phyloP scores from a whole-genome alignment of 2,888 invertebrate genomes.

The Thyatira batis region DNA sequence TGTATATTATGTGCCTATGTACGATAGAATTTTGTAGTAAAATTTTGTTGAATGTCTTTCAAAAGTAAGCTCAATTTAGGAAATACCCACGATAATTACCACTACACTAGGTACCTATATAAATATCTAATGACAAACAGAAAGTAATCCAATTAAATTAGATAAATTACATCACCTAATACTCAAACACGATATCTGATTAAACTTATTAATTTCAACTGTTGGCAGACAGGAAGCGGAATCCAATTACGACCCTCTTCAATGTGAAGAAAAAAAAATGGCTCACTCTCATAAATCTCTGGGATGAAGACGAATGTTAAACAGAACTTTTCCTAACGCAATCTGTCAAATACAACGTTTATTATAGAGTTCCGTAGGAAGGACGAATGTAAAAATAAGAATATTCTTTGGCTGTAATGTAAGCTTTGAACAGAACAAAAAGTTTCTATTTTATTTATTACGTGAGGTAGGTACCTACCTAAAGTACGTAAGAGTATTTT shows the following conservation, averaged over 20 bases:
- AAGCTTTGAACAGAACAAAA: too few species aligned
- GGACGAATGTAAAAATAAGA: too few species aligned
- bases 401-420: too few species aligned
- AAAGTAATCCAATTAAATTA: background rate
- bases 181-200: slow-evolving; percentile 1
- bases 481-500: too few species aligned
- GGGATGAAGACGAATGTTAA: slow-evolving; percentile 35
- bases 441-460: too few species aligned
- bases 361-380: slow-evolving; percentile 18
- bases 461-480: too few species aligned
- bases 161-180: background rate
- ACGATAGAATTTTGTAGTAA: too few species aligned
- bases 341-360: slow-evolving; percentile 39
- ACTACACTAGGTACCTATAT: too few species aligned
- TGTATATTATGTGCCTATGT: too few species aligned
- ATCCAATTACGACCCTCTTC: slow-evolving; percentile 1
- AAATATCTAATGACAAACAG: background rate
- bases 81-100: too few species aligned
- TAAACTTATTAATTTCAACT: background rate
- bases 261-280: background rate
- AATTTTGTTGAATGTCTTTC: too few species aligned
- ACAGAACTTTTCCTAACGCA: slow-evolving; percentile 30
- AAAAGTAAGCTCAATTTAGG: too few species aligned
- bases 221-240: background rate
- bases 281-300: slow-evolving; percentile 20